Conservation (phyloP, 2,888 invertebrate species). For the Creontiades dilutus region DNA sequence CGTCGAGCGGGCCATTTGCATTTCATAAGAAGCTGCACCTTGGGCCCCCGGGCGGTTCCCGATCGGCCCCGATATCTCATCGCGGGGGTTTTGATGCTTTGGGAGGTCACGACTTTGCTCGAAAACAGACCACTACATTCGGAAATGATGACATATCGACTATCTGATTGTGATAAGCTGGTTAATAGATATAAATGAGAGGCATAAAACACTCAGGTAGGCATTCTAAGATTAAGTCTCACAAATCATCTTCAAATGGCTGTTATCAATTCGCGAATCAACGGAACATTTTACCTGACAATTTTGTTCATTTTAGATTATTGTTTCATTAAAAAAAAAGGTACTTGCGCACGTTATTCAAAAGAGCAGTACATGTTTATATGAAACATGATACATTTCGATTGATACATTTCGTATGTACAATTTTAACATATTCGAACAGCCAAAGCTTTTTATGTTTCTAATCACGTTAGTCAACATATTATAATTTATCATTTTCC, state of each 20-base stretch:
- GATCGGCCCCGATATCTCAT: constrained; percentile 23
- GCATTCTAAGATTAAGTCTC: background rate
- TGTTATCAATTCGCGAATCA: background rate
- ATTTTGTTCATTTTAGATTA: no score
- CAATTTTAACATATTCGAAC: no score
- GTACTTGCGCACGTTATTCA: no score
- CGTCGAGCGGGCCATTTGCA: constrained; percentile 15
- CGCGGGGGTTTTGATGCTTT: background rate
- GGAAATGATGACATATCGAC: background rate
- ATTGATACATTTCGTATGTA: no score
- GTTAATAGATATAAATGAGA: background rate
- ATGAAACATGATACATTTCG: no score
- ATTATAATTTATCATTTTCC: no score
- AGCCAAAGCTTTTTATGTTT: no score
- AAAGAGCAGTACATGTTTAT: no score
- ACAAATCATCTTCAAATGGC: background rate
- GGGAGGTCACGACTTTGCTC: background rate
- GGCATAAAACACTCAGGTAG: background rate
- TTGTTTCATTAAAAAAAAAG: no score
- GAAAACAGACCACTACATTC: background rate
- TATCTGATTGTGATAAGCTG: background rate
- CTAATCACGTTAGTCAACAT: no score
- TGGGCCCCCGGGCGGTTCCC: constrained; percentile 1
- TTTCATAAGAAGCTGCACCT: constrained; percentile 35
- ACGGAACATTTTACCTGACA: background rate